Evolutionary conservation across 2,797 vertebrate species (phyloP).

Genomic region (Takifugu rubripes): DNA sequence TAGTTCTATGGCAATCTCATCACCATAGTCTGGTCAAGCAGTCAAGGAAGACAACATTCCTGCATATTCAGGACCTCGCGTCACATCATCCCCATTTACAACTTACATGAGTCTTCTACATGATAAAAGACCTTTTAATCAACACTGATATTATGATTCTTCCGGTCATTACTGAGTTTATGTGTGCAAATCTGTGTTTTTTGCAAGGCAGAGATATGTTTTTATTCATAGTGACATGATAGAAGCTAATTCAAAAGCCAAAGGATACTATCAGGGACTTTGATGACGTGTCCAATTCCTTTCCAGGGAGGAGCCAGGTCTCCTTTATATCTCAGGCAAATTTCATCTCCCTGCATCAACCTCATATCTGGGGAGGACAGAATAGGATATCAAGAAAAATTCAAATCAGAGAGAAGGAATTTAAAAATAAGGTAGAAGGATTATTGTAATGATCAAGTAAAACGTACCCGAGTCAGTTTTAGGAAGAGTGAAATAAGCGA

Average conservation of each 20-base stretch:
- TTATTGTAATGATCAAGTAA: slow-evolving; percentile 2
- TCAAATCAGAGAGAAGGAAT: not conserved
- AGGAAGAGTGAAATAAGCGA: slow-evolving; percentile 95
- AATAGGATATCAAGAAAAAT: not conserved
- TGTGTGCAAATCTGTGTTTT: too few species aligned
- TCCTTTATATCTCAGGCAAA: slow-evolving; percentile 93
- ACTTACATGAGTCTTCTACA: not conserved
- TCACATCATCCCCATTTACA: too few species aligned
- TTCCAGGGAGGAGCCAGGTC: slow-evolving; percentile 93
- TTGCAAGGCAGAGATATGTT: too few species aligned
- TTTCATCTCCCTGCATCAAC: slow-evolving; percentile 96
- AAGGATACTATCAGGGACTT: slow-evolving; percentile 98
- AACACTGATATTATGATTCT: not conserved
- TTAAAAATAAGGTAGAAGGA: not conserved
- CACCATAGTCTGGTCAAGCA: slow-evolving; percentile 86
- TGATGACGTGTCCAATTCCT: slow-evolving; percentile 94
- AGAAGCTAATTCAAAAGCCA: not conserved
- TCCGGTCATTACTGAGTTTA: not conserved
- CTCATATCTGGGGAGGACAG: slow-evolving; percentile 82
- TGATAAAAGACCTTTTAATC: not conserved
- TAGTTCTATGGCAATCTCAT: slow-evolving; percentile 97
- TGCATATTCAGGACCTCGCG: not conserved
- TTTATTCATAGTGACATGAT: not conserved
- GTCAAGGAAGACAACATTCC: slow-evolving; percentile 37
- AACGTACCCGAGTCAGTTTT: slow-evolving; percentile 88